Conservation (phyloP, 2,888 invertebrate genomes). For the Protodeltote pygarga region DNA sequence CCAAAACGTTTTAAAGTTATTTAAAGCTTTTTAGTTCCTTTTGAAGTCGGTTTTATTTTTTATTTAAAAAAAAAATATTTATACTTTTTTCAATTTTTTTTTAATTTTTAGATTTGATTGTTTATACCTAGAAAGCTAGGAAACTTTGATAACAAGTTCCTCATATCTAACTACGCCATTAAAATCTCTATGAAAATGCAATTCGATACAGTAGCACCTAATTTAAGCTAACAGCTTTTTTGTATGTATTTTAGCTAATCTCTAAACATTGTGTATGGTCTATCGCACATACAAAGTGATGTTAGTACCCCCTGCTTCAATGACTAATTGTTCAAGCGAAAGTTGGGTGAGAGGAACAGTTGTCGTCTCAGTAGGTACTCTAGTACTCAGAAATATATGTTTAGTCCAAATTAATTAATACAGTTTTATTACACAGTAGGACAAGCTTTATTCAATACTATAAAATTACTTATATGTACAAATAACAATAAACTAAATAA, state of each 20-base stretch:
- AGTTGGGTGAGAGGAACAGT: conserved; percentile 23
- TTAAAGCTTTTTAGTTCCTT: no score
- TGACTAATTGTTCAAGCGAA: conserved; percentile 36
- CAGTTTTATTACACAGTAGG: not conserved
- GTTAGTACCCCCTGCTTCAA: conserved; percentile 19
- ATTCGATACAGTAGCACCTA: not conserved
- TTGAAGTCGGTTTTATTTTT: no score
- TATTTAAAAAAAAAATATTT: no score
- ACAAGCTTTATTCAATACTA: not conserved
- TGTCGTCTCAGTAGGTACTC: not conserved
- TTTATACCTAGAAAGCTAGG: no score
- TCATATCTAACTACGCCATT: not conserved
- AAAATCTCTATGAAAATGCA: not conserved
- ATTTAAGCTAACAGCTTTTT: conserved; percentile 34
- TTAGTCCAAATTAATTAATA: not conserved
- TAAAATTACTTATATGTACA: no score
- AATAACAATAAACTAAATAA: no score
- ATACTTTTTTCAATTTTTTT: no score
- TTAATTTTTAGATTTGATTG: no score
- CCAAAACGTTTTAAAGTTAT: no score
- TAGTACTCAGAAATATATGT: no score
- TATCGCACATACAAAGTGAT: conserved; percentile 26
- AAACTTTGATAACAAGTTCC: no score
- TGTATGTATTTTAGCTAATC: conserved; percentile 30
- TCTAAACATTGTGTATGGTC: conserved; percentile 39